Evolutionary conservation across 2,797 vertebrate genomes (phyloP).

Genomic region (Fratercula arctica): DNA sequence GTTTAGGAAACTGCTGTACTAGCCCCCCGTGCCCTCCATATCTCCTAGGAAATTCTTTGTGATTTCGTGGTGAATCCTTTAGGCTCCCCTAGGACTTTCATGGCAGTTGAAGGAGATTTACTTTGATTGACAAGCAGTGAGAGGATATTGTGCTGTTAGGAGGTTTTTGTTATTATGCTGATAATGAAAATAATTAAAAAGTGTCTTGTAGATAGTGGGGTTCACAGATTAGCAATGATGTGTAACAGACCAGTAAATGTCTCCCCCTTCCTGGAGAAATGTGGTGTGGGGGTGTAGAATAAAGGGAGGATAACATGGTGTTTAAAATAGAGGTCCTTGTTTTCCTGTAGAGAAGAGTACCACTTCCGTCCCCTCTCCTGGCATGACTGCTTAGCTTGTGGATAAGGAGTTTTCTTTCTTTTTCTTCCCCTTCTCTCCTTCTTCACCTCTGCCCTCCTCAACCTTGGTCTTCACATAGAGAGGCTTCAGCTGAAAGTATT

Average conservation of each 20-base stretch:
- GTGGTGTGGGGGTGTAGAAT: neutral
- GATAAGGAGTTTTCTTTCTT: neutral
- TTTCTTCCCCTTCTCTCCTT: neutral
- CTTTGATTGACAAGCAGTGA: neutral
- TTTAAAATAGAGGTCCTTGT: neutral
- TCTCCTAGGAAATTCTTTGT: slow-evolving; percentile 13
- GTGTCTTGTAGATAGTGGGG: neutral
- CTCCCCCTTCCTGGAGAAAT: neutral
- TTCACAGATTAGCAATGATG: neutral
- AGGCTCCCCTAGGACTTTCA: neutral
- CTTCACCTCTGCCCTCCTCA: neutral
- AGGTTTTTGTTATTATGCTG: neutral
- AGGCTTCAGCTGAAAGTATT: neutral
- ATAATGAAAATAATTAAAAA: neutral
- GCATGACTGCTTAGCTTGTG: neutral
- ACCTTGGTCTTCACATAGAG: neutral
- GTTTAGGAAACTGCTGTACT: neutral
- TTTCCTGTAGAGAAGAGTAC: neutral
- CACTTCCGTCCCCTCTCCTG: neutral
- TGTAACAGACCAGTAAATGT: neutral
- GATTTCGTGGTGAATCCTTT: slow-evolving; percentile 27
- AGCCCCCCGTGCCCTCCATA: neutral
- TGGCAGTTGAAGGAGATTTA: neutral
- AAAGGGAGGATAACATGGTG: neutral
- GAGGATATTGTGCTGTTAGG: neutral